Evolutionary conservation across 2,888 invertebrate genomes (phyloP).

Genomic region (Uropetala carovei): DNA sequence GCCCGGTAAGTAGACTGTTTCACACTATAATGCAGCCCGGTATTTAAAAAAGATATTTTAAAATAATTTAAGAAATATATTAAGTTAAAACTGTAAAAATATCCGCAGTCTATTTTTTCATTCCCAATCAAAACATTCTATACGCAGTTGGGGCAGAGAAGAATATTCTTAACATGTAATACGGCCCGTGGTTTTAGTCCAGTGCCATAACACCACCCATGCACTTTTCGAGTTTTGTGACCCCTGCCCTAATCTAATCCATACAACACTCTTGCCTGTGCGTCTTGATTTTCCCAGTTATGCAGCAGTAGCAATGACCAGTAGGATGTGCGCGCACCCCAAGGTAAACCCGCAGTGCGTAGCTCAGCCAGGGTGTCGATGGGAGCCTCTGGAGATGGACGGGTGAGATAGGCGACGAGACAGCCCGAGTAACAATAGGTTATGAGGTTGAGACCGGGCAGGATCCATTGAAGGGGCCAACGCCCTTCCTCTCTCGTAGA

Average conservation of each 20-base stretch:
- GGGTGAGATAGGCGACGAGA: conserved; percentile 40
- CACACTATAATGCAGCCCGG: too few relatives aligned
- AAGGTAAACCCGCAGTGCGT: not conserved
- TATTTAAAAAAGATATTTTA: too few relatives aligned
- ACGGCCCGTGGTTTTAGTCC: not conserved
- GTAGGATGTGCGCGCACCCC: conserved; percentile 48
- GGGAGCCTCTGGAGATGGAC: conserved; percentile 13
- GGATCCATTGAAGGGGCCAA: conserved; percentile 57
- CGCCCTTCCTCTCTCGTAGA: not conserved
- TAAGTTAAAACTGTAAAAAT: too few relatives aligned
- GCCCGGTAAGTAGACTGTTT: too few relatives aligned
- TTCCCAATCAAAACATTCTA: too few relatives aligned
- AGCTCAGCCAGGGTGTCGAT: conserved; percentile 30
- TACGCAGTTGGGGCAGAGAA: too few relatives aligned
- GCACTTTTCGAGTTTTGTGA: not conserved
- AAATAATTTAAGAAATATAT: too few relatives aligned
- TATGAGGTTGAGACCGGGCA: conserved; percentile 44
- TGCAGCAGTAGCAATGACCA: conserved; percentile 38
- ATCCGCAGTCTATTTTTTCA: too few relatives aligned
- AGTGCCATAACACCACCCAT: not conserved
- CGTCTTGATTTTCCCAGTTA: conserved; percentile 49
- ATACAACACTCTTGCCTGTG: not conserved
- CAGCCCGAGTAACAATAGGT: conserved; percentile 52
- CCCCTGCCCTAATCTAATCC: not conserved
- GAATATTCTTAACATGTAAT: too few relatives aligned